Percentiles rank a stretch among this genome's conserved stretches.
phyloP scores from a whole-genome alignment of 1,140 invertebrate genomes.

The Andricus grossulariae region DNA sequence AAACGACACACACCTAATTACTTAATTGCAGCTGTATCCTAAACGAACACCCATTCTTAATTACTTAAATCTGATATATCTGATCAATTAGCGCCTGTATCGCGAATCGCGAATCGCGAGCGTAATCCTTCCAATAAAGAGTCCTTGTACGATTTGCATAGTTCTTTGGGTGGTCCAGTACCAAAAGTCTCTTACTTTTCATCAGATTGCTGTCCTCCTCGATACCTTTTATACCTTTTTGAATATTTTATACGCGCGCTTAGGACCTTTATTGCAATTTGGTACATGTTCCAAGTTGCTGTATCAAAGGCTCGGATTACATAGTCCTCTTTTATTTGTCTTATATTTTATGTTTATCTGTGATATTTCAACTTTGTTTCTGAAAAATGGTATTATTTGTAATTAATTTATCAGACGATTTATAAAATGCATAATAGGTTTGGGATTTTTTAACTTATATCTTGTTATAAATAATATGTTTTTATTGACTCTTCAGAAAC shows the following conservation, averaged over 20 bases:
- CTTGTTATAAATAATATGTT: too few relatives aligned
- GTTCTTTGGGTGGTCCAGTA: slow-evolving; percentile 14
- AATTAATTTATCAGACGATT: too few relatives aligned
- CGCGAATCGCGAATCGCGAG: slow-evolving; percentile 51
- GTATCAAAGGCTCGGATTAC: too few relatives aligned
- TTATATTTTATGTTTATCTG: too few relatives aligned
- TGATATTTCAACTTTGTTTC: too few relatives aligned
- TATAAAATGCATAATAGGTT: too few relatives aligned
- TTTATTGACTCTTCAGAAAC: too few relatives aligned
- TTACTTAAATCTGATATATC: slow-evolving; percentile 53
- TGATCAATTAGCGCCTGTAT: slow-evolving; percentile 53
- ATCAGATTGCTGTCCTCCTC: not conserved
- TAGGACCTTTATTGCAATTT: not conserved
- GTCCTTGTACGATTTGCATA: slow-evolving; percentile 24
- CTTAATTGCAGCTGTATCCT: slow-evolving; percentile 42
- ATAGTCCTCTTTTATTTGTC: too few relatives aligned
- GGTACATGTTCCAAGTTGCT: too few relatives aligned
- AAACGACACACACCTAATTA: slow-evolving; percentile 46
- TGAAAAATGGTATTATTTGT: too few relatives aligned
- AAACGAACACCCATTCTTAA: slow-evolving; percentile 49
- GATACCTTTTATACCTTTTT: not conserved
- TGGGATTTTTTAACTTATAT: too few relatives aligned
- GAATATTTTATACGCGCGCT: not conserved
- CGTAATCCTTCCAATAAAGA: slow-evolving; percentile 44
- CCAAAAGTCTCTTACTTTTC: slow-evolving; percentile 27